Evolutionary conservation across 2,113 vertebrate species (phyloP).

Genomic region (Meleagris gallopavo): DNA sequence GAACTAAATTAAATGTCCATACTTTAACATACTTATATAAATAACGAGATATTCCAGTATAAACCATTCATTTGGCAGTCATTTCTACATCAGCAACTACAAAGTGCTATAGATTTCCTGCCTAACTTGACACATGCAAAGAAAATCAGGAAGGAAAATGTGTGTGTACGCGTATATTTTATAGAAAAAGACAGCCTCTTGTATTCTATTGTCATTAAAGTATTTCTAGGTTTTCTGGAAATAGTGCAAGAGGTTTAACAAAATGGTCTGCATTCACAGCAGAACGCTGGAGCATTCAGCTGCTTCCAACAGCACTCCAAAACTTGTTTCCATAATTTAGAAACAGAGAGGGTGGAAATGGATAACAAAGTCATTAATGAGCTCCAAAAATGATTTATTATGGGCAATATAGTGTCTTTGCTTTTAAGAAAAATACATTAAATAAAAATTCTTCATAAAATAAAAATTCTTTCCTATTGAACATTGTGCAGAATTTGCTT

Average conservation of each 20-base stretch:
- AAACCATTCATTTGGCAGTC: conserved; percentile 77
- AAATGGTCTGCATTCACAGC: conserved; percentile 22
- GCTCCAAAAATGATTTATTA: conserved; percentile 17
- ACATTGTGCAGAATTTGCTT: conserved; percentile 12
- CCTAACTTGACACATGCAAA: conserved; percentile 1
- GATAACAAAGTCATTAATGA: conserved; percentile 17
- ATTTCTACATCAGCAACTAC: conserved; percentile 59
- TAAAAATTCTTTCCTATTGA: conserved; percentile 28
- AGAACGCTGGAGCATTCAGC: background rate
- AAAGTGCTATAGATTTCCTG: conserved; percentile 45
- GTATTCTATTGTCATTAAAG: background rate
- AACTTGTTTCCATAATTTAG: conserved; percentile 35
- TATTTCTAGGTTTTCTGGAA: conserved; percentile 45
- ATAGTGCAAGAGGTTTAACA: conserved; percentile 9
- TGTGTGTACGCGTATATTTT: background rate
- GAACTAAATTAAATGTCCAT: conserved; percentile 77
- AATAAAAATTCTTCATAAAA: conserved; percentile 43
- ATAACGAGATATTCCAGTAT: conserved; percentile 79
- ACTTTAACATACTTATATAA: conserved; percentile 70
- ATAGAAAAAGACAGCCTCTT: conserved; percentile 2
- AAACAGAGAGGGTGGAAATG: conserved; percentile 43
- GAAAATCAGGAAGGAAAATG: conserved; percentile 44
- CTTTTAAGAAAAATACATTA: conserved; percentile 27
- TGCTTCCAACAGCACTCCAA: background rate
- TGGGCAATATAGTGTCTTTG: background rate